Evolutionary conservation across 2,797 vertebrate species (phyloP).

Genomic region (Zalophus californianus): DNA sequence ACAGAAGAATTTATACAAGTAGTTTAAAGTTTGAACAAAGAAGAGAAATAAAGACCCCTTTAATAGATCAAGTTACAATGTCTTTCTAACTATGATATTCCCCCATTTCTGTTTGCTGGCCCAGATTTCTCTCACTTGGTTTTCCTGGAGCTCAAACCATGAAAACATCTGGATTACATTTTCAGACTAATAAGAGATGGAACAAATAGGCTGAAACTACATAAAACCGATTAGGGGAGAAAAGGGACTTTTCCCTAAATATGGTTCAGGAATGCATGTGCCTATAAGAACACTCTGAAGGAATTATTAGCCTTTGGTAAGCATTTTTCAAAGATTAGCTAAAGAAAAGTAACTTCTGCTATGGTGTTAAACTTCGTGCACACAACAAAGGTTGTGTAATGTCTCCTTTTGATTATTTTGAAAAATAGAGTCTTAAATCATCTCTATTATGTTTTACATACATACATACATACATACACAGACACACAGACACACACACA

Average conservation of each 20-base stretch:
- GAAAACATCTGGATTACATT: conserved; percentile 80
- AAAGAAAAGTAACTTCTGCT: conserved; percentile 25
- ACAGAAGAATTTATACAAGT: conserved; percentile 59
- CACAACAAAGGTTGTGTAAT: conserved; percentile 18
- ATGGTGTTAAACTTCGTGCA: conserved; percentile 29
- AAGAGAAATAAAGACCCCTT: conserved; percentile 64
- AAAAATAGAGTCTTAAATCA: conserved; percentile 74
- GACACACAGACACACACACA: background rate
- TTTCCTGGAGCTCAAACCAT: conserved; percentile 60
- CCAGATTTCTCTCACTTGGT: conserved; percentile 64
- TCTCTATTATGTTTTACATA: conserved; percentile 69
- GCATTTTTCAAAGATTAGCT: conserved; percentile 10
- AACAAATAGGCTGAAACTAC: conserved; percentile 74
- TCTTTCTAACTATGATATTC: conserved; percentile 54
- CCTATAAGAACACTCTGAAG: background rate
- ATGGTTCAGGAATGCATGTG: background rate
- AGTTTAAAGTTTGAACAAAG: conserved; percentile 10
- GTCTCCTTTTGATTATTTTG: conserved; percentile 67
- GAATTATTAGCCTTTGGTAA: background rate
- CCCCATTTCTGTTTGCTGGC: conserved; percentile 55
- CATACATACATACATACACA: background rate
- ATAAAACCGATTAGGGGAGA: conserved; percentile 64
- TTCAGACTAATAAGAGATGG: conserved; percentile 41
- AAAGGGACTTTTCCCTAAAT: conserved; percentile 48
- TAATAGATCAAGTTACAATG: conserved; percentile 64